Base-by-base conservation (phyloP, 92 coral and sea anemone species). In the Phenganax subtilis region DNA sequence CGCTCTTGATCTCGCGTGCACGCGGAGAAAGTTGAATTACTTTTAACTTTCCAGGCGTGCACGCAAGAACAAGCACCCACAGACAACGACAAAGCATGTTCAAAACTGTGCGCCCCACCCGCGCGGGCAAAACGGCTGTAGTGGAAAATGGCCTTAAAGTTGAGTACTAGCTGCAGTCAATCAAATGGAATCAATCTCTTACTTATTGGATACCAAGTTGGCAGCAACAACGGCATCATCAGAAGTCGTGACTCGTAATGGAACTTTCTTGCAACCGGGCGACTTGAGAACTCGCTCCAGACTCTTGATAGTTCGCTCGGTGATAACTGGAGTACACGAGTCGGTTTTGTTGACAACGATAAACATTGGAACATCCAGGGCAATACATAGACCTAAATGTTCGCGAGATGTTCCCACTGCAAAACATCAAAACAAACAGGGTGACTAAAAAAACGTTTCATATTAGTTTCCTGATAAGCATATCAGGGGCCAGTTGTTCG, bases 371-470 rank as follows among this genome's bases (percentile, higher is more conserved):
- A 94, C 98, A 59, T 86, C 87, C 44, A 94, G 87, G 0, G 98
- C 98, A 93, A 94, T 90, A 59, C 96, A 93, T 28, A 94, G 75
- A 30, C 98, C 98, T 16, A 94, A 85, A 76, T 94, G 98, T 63
- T 94, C 98, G 65, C 91, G 90, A n/a, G 97, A 92, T 15, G 98
- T 94, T 15, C 98, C 98, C 83, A 94, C 98, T 94, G 65, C 9
- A 75, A 59, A 9, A 55, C 10, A 58, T 9, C 51, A 12, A 59
- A 31, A 57, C 51, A 14, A 12, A n/a, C 1, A 63, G 31, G 20
- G 47, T 1, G 37, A 1, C 25, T 10, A 0, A 65, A 65, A 17
- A 17, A 9, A 65, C 2, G 10, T 3, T 9, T 11, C 25, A 44
- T 9, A 20, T 20, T 20, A 20, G 25, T 20, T 20, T 20, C 25